Conservation (phyloP, 2,888 invertebrate species). For the Morpho achilles region DNA sequence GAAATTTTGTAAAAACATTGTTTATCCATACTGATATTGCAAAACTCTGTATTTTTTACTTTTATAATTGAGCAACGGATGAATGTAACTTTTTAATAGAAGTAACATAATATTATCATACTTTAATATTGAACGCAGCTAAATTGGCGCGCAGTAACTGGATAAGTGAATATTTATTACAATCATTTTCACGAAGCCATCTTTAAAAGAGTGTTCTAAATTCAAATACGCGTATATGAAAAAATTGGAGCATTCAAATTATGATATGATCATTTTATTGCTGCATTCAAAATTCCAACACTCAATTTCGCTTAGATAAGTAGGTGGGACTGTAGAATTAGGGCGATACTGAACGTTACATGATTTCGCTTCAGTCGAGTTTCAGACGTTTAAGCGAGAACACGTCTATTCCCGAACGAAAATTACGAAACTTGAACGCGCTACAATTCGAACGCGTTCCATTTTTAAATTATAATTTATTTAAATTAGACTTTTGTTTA, state of each 20-base stretch:
- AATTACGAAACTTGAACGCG: conserved; percentile 19
- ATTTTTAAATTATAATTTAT: conserved; percentile 7
- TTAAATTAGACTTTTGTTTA: background rate
- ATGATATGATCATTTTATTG: conserved; percentile 2
- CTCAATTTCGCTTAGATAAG: conserved; percentile 11
- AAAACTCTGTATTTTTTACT: too few relatives aligned
- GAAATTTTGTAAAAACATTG: too few relatives aligned
- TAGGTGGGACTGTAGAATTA: conserved; percentile 2
- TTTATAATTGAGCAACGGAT: too few relatives aligned
- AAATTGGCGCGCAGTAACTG: too few relatives aligned
- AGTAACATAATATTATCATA: too few relatives aligned
- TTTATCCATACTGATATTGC: too few relatives aligned
- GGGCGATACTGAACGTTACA: conserved; percentile 12
- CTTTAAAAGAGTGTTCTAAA: background rate
- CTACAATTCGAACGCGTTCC: conserved; percentile 11
- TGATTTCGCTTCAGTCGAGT: conserved; percentile 38
- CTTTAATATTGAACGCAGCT: too few relatives aligned
- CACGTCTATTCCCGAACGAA: conserved; percentile 31
- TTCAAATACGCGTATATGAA: background rate
- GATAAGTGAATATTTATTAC: too few relatives aligned
- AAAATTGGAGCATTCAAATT: background rate
- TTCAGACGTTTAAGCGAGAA: conserved; percentile 37
- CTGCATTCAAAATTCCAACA: conserved; percentile 3
- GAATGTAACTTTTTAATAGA: too few relatives aligned
- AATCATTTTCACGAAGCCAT: too few relatives aligned